phyloP scores from a whole-genome alignment of 2,888 invertebrate genomes.

The Phrixothrix hirtus region DNA sequence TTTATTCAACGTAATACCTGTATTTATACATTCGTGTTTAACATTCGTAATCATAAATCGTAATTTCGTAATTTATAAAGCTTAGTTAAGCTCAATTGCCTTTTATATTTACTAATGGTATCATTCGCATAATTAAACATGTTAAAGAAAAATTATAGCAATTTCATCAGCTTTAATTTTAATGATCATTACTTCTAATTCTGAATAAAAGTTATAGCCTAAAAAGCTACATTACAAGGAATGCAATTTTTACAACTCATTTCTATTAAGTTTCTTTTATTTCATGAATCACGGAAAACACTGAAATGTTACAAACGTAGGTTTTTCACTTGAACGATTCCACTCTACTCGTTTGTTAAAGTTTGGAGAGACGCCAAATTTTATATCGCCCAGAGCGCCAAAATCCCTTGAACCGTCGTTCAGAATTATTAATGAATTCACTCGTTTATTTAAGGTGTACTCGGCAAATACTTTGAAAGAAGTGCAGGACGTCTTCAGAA shows the following conservation, averaged over 20 bases:
- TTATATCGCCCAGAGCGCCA: constrained; percentile 24
- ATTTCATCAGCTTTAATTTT: too few species aligned
- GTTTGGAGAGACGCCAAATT: constrained; percentile 23
- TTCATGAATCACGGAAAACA: constrained; percentile 14
- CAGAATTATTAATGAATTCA: constrained; percentile 28
- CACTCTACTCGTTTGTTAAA: constrained; percentile 20
- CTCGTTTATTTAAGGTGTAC: constrained; percentile 21
- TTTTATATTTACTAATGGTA: too few species aligned
- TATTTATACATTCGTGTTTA: too few species aligned
- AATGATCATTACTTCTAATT: too few species aligned
- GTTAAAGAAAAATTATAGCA: too few species aligned
- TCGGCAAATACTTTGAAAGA: constrained; percentile 9
- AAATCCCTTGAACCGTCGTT: constrained; percentile 23
- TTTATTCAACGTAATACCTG: too few species aligned
- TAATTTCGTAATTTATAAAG: too few species aligned
- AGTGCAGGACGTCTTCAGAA: background rate
- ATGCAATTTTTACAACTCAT: background rate
- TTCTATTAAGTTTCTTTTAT: constrained; percentile 3
- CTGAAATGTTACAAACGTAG: constrained; percentile 15
- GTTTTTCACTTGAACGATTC: constrained; percentile 17
- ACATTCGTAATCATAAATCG: too few species aligned
- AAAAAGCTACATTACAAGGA: background rate
- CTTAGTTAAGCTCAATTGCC: too few species aligned
- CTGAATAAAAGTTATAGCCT: too few species aligned
- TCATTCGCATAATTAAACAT: background rate